Conservation (phyloP, 2,797 vertebrate species). For the Enteromius radiatus region DNA sequence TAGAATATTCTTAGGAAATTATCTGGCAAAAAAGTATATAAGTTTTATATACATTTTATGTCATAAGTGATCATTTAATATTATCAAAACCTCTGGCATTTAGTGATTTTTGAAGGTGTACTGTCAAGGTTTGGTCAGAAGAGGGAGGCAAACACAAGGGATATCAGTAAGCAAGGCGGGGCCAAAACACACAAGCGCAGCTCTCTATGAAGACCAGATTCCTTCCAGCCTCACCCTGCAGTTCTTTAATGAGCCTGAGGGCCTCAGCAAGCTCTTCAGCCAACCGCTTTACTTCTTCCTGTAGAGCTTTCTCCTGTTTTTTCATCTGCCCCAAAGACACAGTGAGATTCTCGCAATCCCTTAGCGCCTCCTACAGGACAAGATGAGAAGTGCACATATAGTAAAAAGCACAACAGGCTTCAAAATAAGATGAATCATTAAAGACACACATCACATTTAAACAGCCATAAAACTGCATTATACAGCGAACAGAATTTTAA, state of each 20-base stretch:
- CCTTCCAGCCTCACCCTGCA: slow-evolving; percentile 72
- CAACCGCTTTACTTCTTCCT: slow-evolving; percentile 77
- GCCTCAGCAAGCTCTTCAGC: slow-evolving; percentile 73
- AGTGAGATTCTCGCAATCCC: slow-evolving; percentile 70
- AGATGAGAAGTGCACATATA: not conserved
- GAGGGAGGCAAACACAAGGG: slow-evolving; percentile 48
- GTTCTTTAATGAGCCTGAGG: slow-evolving; percentile 74
- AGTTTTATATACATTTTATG: not conserved
- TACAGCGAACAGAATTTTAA: not conserved
- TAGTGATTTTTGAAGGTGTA: slow-evolving; percentile 1
- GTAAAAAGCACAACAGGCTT: not conserved
- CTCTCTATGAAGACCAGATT: not conserved
- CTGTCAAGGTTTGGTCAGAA: slow-evolving; percentile 56
- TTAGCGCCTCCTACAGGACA: slow-evolving; percentile 70
- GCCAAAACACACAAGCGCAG: not conserved
- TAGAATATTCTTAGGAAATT: too few species aligned
- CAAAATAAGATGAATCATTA: slow-evolving; percentile 6
- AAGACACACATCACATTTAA: not conserved
- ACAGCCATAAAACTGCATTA: slow-evolving; percentile 15
- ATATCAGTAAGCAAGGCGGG: not conserved
- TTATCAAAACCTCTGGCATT: not conserved
- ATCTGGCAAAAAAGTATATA: not conserved
- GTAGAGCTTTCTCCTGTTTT: slow-evolving; percentile 72
- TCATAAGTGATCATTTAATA: not conserved
- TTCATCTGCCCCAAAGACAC: slow-evolving; percentile 77